Base-by-base conservation (phyloP, 2,113 vertebrate genomes). In the Myotis brandtii region DNA sequence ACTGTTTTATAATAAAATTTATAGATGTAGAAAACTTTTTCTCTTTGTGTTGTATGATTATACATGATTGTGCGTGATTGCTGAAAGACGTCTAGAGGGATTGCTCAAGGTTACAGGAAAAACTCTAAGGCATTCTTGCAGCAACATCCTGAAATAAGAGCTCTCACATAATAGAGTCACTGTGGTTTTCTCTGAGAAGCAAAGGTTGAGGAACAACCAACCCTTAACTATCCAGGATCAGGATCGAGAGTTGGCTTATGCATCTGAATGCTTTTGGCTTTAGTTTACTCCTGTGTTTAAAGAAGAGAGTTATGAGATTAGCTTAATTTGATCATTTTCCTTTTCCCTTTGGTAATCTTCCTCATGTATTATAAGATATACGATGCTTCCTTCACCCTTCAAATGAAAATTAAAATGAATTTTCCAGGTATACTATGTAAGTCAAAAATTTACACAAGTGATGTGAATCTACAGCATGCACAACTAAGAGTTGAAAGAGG, bases 91-190 rank as follows among this genome's bases (percentile, higher is more conserved):
- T 69, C 67, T 95, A 73, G 56, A 92, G 89, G 90, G 80, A 94
- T 89, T 89, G 87, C 81, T 97, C 97, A 97, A 96, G 95, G 95
- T 97, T 93, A 96, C 72, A 87, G 80, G 76, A 77, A 98, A 96
- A 92, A 52, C 95, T 84, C 96, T 48, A 70, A 95, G 92, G 96
- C 85, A 95, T 96, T 95, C 76, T 95, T 95, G 48, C 70, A 95
- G 95, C 97, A 90, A 96, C 89, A 96, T 97, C 94, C 93, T 96
- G 96, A 98, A 97, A 97, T 90, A 81, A 93, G 95, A 97, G 96
- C 96, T 94, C 80, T 87, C 30, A 25, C 87, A 95, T 93, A 95
- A 96, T 82, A 95, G 95, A 97, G 89, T 92, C 93, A 90, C 97
- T 96, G 95, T 96, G 95, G 95, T 97, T 96, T 95, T 62, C 72